Conservation (phyloP, 2,888 invertebrate species). For the Drosophila quinaria region DNA sequence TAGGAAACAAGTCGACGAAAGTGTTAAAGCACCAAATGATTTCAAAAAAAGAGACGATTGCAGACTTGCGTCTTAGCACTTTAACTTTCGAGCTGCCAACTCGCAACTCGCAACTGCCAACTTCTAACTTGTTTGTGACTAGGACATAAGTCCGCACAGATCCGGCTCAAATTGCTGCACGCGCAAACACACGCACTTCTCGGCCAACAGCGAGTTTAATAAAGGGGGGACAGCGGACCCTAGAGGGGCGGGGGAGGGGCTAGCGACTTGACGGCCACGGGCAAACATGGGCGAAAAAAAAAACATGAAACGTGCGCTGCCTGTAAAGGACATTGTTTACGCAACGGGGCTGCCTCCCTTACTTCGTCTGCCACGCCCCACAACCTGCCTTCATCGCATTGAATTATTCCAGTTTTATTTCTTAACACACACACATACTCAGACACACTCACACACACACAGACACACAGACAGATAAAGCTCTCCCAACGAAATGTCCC, state of each 20-base stretch:
- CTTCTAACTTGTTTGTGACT: slow-evolving; percentile 27
- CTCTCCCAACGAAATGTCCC: slow-evolving; percentile 27
- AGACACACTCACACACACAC: slow-evolving; percentile 31
- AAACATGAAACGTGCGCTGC: slow-evolving; percentile 76
- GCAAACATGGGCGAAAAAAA: slow-evolving; percentile 59
- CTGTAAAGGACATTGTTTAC: slow-evolving; percentile 79
- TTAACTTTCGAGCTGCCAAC: slow-evolving; percentile 2
- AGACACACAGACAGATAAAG: slow-evolving; percentile 1
- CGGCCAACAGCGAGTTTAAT: neutral
- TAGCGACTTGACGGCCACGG: slow-evolving; percentile 35
- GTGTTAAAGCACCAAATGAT: slow-evolving; percentile 67
- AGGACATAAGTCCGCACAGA: slow-evolving; percentile 52
- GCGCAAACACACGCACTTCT: slow-evolving; percentile 35
- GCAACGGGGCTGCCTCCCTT: slow-evolving; percentile 52
- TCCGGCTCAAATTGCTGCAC: slow-evolving; percentile 69
- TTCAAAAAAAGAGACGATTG: slow-evolving; percentile 36
- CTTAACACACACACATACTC: slow-evolving; percentile 27
- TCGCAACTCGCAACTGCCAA: neutral
- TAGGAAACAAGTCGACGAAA: slow-evolving; percentile 52
- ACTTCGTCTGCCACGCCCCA: slow-evolving; percentile 30
- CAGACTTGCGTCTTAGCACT: slow-evolving; percentile 40
- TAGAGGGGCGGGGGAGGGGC: neutral
- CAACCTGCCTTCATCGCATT: slow-evolving; percentile 23
- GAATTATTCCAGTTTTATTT: slow-evolving; percentile 69
- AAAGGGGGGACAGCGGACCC: neutral